Conservation (phyloP, 2,888 invertebrate genomes). For the Patella ulyssiponensis region DNA sequence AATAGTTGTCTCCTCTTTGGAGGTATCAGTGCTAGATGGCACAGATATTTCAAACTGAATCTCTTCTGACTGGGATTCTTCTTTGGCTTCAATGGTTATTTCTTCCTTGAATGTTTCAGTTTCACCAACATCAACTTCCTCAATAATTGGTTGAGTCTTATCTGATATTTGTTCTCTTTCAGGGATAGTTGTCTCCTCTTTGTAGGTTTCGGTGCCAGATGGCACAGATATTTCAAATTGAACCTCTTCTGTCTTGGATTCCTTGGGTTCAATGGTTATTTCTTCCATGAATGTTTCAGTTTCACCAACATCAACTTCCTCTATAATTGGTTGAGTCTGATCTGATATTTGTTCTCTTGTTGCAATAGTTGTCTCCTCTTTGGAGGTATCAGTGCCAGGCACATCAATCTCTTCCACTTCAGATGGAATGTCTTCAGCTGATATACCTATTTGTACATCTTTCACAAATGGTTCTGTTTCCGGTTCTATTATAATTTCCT, state of each 20-base stretch:
- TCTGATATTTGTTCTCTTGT: slow-evolving; percentile 13
- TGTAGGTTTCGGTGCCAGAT: too few relatives aligned
- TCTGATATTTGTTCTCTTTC: neutral
- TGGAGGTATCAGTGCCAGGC: neutral
- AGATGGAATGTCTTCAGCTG: too few relatives aligned
- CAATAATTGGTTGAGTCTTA: neutral
- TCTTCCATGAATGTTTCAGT: too few relatives aligned
- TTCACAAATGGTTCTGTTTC: too few relatives aligned
- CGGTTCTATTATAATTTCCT: too few relatives aligned
- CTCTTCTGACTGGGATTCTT: neutral
- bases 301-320: too few relatives aligned
- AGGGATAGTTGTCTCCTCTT: too few relatives aligned
- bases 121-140: slow-evolving; percentile 13
- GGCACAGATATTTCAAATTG: neutral
- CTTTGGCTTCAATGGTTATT: neutral
- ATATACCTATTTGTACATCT: too few relatives aligned
- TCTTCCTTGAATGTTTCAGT: neutral
- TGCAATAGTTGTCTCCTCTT: slow-evolving; percentile 11
- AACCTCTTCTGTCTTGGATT: neutral
- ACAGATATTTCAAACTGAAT: neutral
- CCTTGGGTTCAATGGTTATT: slow-evolving; percentile 10
- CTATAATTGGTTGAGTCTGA: neutral
- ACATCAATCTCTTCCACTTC: too few relatives aligned
- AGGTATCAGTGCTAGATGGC: neutral
- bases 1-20: slow-evolving; percentile 10